phyloP scores from a whole-genome alignment of 2,113 vertebrate genomes.

The Epinephelus lanceolatus region DNA sequence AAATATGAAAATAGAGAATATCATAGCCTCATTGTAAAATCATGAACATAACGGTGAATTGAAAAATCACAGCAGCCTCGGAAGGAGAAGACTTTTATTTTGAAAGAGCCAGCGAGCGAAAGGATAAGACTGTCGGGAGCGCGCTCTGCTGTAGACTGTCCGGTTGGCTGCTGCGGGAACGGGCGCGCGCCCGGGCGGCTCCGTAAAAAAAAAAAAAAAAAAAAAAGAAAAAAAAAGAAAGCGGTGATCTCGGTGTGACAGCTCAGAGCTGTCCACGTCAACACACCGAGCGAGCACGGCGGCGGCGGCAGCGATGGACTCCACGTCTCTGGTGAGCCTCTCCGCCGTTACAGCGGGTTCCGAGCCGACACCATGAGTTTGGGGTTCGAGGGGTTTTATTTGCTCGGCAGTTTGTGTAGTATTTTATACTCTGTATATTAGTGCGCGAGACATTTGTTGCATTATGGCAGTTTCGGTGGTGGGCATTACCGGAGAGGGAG shows the following conservation, averaged over 20 bases:
- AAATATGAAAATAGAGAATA: neutral
- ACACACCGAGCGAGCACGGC: slow-evolving; percentile 77
- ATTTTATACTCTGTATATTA: neutral
- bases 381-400: neutral
- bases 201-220: slow-evolving; percentile 6
- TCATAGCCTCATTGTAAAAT: too few species aligned
- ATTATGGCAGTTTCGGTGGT: slow-evolving; percentile 45
- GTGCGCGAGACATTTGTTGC: slow-evolving; percentile 66
- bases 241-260: slow-evolving; percentile 80
- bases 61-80: too few species aligned
- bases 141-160: slow-evolving; percentile 38
- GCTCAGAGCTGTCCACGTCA: slow-evolving; percentile 88
- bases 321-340: slow-evolving; percentile 82
- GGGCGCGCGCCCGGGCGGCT: slow-evolving; percentile 60
- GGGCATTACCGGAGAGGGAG: slow-evolving; percentile 10
- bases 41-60: neutral
- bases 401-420: neutral
- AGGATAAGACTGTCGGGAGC: slow-evolving; percentile 29
- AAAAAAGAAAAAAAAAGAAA: slow-evolving; percentile 16
- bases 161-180: slow-evolving; percentile 46
- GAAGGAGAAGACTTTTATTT: slow-evolving; percentile 44
- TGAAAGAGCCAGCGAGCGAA: slow-evolving; percentile 14
- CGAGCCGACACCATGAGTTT: neutral
- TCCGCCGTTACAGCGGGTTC: neutral
- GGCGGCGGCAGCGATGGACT: slow-evolving; percentile 81